Percentiles rank a stretch among this genome's conserved stretches.
phyloP scores from a whole-genome alignment of 2,113 vertebrate genomes.

The Ploceus nigricollis region DNA sequence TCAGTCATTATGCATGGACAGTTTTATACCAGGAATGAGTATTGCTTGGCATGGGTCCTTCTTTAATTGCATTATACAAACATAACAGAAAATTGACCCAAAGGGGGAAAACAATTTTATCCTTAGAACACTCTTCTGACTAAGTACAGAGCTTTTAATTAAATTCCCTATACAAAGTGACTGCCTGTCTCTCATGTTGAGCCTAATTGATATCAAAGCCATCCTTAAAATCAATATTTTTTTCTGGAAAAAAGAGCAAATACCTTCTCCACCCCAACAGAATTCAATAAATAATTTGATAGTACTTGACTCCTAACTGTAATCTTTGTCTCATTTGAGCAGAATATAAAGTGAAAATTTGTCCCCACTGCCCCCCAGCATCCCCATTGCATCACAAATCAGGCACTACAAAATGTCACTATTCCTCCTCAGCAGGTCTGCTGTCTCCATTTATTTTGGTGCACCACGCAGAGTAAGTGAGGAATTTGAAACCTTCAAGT shows the following conservation, averaged over 20 bases:
- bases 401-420: background rate
- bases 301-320: conserved; percentile 65
- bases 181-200: conserved; percentile 67
- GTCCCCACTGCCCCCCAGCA: background rate
- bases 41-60: conserved; percentile 55
- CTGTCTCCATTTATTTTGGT: background rate
- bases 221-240: conserved; percentile 68
- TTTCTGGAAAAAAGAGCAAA: conserved; percentile 54
- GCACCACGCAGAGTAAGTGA: background rate
- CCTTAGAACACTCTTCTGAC: conserved; percentile 61
- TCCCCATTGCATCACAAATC: conserved; percentile 44
- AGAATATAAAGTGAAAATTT: conserved; percentile 67
- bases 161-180: conserved; percentile 67
- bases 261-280: conserved; percentile 48
- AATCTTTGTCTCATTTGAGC: conserved; percentile 64
- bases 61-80: conserved; percentile 70
- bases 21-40: conserved; percentile 45
- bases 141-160: conserved; percentile 68
- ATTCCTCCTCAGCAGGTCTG: conserved; percentile 15
- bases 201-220: conserved; percentile 68
- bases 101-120: conserved; percentile 67
- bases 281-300: conserved; percentile 69
- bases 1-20: conserved; percentile 24
- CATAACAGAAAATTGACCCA: conserved; percentile 68
- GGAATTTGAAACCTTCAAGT: conserved; percentile 2